Evolutionary conservation across 2,888 invertebrate genomes (phyloP), one percentile per base, ranked within the genome.

Genomic region (Galeruca laticollis): DNA sequence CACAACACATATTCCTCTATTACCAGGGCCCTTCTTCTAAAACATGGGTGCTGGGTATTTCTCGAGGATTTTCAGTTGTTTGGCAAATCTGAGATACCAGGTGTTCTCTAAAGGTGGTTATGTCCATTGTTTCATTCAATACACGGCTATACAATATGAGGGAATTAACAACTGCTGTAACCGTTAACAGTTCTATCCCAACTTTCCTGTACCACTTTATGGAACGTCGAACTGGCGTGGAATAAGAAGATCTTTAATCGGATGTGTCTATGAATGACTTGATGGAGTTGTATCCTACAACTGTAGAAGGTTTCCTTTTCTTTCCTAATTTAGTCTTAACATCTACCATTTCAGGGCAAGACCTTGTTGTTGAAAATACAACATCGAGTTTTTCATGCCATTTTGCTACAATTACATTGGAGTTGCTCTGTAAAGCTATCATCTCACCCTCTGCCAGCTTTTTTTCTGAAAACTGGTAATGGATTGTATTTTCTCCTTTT

Each of bases 401-500:
- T 31, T 69, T 64, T 35, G 21, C 43, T 15, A 62, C 57, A 8
- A 43, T 15, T 15, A 75, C 68, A 8, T 65, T 71, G n/a, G 57
- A 52, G 56, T 71, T 67, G 64, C 67, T 75, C 65, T 75, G 37
- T 66, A 49, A 57, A 13, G 73, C 75, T 15, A 71, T 56, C 11
- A 68, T 68, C n/a, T 60, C 76, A 69, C 9, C 68, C 73, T 47
- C 68, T 69, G 35, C 64, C 67, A 15, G 74, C 59, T 67, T 75
- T 71, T 68, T 60, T 71, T 13, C 40, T 63, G 11, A 64, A 63
- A 18, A 77, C 73, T 15, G 72, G 65, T 31, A 67, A 63, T 10
- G 74, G 70, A 62, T 73, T 77, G 20, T 65, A 56, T 75, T 71
- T 75, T 59, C 75, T 40, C 60, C 75, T 77, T 60, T 15, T 49